Conservation (phyloP, 2,888 invertebrate species). For the Diarsia rubi region DNA sequence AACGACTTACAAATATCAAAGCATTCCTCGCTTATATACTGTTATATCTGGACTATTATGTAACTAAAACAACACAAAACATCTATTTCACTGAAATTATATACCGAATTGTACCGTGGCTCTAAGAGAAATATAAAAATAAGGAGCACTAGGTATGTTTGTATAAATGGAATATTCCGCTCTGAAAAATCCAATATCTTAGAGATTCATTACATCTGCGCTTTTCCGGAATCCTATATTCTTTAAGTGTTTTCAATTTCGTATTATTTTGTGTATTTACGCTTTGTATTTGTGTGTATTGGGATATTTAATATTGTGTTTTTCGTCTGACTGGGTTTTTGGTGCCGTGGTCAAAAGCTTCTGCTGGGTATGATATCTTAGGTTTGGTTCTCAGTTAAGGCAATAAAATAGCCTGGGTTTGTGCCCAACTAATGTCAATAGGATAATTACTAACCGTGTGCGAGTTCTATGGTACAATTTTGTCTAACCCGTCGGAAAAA, state of each 20-base stretch:
- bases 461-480: neutral
- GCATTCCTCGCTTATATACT: no score
- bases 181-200: conserved; percentile 45
- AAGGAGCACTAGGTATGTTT: neutral
- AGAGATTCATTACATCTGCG: conserved; percentile 44
- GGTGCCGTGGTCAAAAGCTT: neutral
- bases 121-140: neutral
- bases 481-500: neutral
- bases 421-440: neutral
- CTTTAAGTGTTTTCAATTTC: conserved; percentile 46
- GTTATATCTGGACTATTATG: neutral
- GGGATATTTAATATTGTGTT: neutral
- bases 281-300: neutral
- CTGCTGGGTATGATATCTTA: neutral
- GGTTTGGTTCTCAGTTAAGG: neutral
- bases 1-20: no score
- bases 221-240: conserved; percentile 35
- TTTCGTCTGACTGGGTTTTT: neutral
- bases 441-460: neutral
- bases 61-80: neutral
- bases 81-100: neutral
- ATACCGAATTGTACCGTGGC: no score
- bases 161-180: neutral
- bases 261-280: conserved; percentile 11
- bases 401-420: neutral